phyloP scores from a whole-genome alignment of 2,113 vertebrate genomes.

The Cyprinodon brontotheroides region DNA sequence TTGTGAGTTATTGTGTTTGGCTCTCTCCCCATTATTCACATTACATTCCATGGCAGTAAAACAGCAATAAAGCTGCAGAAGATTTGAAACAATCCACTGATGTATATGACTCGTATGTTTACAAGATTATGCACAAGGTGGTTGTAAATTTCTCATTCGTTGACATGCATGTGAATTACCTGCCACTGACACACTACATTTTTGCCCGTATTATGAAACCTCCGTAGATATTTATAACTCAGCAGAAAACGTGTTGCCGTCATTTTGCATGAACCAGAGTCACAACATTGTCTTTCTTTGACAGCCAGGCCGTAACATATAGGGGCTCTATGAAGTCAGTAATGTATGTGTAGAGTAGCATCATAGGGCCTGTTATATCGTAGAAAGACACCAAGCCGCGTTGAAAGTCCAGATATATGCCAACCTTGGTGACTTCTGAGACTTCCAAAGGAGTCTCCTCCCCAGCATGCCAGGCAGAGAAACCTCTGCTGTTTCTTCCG shows the following conservation, averaged over 20 bases:
- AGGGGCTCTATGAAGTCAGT: slow-evolving; percentile 77
- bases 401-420: slow-evolving; percentile 76
- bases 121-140: slow-evolving; percentile 25
- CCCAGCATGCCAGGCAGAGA: slow-evolving; percentile 80
- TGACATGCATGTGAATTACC: slow-evolving; percentile 19
- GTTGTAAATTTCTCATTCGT: slow-evolving; percentile 21
- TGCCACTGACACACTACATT: neutral
- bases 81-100: slow-evolving; percentile 2
- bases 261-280: slow-evolving; percentile 46
- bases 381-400: slow-evolving; percentile 78
- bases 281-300: slow-evolving; percentile 81
- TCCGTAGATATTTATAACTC: slow-evolving; percentile 25
- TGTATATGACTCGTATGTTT: neutral
- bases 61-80: slow-evolving; percentile 23
- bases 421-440: slow-evolving; percentile 64
- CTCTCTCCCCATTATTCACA: neutral
- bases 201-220: slow-evolving; percentile 13
- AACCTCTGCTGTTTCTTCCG: slow-evolving; percentile 73
- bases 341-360: slow-evolving; percentile 70
- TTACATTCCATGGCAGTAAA: slow-evolving; percentile 28
- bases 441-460: slow-evolving; percentile 69
- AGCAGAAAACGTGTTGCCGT: slow-evolving; percentile 6
- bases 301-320: slow-evolving; percentile 80
- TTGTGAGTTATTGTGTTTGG: neutral
- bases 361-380: slow-evolving; percentile 64